A percentile compares a stretch with the other conserved stretches of the same genome.
phyloP scores from a whole-genome alignment of 2,113 vertebrate species.

The Bubo bubo region DNA sequence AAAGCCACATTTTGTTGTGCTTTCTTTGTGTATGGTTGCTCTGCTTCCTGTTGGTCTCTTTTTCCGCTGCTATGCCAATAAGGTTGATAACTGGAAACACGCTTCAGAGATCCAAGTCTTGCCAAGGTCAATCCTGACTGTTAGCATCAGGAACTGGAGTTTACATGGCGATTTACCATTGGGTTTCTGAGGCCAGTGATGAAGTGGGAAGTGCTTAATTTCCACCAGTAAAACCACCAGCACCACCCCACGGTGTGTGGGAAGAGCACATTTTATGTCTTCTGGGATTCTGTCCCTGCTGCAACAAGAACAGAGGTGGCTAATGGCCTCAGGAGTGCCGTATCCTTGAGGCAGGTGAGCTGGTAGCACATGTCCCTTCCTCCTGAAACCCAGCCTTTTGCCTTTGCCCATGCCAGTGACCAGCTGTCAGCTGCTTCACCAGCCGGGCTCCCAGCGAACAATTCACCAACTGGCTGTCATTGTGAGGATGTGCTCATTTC shows the following conservation, averaged over 20 bases:
- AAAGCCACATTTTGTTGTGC: fast-evolving
- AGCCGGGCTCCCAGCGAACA: neutral
- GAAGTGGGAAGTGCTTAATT: neutral
- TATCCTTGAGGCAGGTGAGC: neutral
- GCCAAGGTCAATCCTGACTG: neutral
- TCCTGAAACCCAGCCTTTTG: neutral
- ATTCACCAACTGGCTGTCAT: neutral
- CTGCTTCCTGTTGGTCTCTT: neutral
- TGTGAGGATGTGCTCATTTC: neutral
- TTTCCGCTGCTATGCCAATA: neutral
- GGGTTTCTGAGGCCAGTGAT: neutral
- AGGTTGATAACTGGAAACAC: neutral
- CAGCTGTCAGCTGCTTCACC: neutral
- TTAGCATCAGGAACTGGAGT: neutral
- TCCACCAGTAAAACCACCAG: neutral
- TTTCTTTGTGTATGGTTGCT: neutral
- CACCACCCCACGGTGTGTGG: neutral
- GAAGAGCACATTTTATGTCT: neutral
- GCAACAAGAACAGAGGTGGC: neutral
- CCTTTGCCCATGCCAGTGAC: fast-evolving
- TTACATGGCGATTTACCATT: neutral
- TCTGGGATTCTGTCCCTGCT: neutral
- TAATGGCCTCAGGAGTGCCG: neutral
- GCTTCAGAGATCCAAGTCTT: neutral
- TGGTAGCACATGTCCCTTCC: neutral